A percentile compares a stretch with the other conserved stretches of the same genome.
phyloP scores from a whole-genome alignment of 2,113 vertebrate species.

The Zosterops pallidus region DNA sequence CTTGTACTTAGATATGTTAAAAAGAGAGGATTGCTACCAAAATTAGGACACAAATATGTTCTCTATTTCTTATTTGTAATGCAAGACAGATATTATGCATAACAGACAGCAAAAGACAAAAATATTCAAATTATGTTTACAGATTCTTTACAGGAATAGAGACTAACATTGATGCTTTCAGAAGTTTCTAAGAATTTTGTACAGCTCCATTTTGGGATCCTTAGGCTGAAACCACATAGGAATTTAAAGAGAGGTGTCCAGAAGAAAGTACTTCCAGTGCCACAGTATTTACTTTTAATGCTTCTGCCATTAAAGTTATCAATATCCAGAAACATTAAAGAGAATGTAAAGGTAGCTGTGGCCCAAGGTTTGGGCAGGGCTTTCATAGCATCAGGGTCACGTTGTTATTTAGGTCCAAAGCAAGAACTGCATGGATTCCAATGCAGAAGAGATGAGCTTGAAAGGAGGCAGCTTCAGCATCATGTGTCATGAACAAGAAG shows the following conservation, averaged over 20 bases:
- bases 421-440: background rate
- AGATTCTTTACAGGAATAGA: background rate
- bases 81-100: constrained; percentile 32
- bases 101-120: background rate
- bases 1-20: constrained; percentile 27
- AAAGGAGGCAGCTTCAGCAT: background rate
- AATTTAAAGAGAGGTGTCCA: background rate
- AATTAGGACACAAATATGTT: constrained; percentile 34
- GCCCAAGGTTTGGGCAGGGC: background rate
- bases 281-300: background rate
- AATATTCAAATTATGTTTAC: background rate
- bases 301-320: background rate
- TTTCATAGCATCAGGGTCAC: background rate
- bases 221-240: background rate
- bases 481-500: background rate
- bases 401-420: background rate
- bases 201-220: background rate
- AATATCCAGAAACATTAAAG: background rate
- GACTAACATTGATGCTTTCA: background rate
- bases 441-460: background rate
- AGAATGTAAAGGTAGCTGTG: background rate
- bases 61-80: constrained; percentile 33
- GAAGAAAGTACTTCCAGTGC: background rate
- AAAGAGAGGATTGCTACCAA: constrained; percentile 38
- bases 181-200: background rate